Conservation (phyloP, 2,113 vertebrate genomes). For the Etheostoma spectabile region DNA sequence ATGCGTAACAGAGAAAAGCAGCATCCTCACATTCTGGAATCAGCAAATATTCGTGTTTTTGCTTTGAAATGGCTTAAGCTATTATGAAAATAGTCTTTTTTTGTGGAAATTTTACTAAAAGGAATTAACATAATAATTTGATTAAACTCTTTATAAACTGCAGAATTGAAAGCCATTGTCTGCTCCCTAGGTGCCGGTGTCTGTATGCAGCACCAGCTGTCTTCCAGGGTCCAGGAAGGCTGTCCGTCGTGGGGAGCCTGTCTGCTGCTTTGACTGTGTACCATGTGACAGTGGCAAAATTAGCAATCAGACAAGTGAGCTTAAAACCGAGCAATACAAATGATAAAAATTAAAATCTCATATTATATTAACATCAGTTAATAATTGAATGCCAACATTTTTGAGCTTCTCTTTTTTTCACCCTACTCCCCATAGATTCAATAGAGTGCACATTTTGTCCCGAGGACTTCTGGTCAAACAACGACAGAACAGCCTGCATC, state of each 20-base stretch:
- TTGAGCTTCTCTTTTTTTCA: neutral
- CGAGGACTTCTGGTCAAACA: slow-evolving; percentile 82
- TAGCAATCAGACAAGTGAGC: slow-evolving; percentile 84
- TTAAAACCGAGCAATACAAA: neutral
- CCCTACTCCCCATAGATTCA: slow-evolving; percentile 64
- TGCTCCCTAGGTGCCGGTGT: slow-evolving; percentile 75
- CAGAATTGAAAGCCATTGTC: neutral
- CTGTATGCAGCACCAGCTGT: slow-evolving; percentile 83
- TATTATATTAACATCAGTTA: neutral
- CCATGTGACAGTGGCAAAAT: slow-evolving; percentile 85
- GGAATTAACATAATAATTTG: neutral
- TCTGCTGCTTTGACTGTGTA: slow-evolving; percentile 88
- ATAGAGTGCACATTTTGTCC: slow-evolving; percentile 79
- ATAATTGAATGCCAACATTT: neutral
- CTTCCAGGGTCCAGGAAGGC: slow-evolving; percentile 83
- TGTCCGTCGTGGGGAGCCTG: slow-evolving; percentile 81
- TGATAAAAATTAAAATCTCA: neutral
- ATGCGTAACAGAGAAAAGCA: neutral
- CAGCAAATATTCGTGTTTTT: neutral
- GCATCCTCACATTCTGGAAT: neutral
- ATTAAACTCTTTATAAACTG: neutral
- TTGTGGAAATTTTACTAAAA: neutral
- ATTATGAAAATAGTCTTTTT: neutral
- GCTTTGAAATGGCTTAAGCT: neutral
- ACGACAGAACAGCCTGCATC: slow-evolving; percentile 74